Conservation (phyloP, 1,140 invertebrate genomes). For the Branchinecta lindahli region DNA sequence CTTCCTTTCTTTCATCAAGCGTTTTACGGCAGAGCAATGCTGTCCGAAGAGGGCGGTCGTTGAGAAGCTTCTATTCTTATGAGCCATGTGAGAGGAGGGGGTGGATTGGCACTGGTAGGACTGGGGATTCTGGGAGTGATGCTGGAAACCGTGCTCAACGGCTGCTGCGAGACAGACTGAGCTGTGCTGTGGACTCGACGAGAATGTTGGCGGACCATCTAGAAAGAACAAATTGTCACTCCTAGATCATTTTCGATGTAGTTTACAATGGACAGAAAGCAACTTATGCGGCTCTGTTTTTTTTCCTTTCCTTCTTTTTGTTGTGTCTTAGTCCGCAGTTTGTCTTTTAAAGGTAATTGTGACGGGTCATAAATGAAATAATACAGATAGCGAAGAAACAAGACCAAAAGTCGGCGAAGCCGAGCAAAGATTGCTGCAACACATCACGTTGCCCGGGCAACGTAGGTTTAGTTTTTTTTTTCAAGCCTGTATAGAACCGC, state of each 20-base stretch:
- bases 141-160: not conserved
- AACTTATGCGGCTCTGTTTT: not conserved
- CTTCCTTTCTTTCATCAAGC: slow-evolving; percentile 25
- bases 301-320: slow-evolving; percentile 8
- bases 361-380: too few species aligned
- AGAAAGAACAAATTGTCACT: not conserved
- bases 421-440: too few species aligned
- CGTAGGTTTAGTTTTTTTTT: too few species aligned
- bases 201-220: not conserved
- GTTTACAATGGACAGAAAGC: not conserved
- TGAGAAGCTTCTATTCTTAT: slow-evolving; percentile 22
- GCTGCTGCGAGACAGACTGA: not conserved
- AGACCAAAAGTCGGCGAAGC: too few species aligned
- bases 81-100: not conserved
- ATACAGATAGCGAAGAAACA: too few species aligned
- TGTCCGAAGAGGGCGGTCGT: slow-evolving; percentile 26
- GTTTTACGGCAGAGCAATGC: slow-evolving; percentile 22
- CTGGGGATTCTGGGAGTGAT: not conserved
- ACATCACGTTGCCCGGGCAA: too few species aligned
- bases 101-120: slow-evolving; percentile 2
- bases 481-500: too few species aligned
- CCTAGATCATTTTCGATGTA: not conserved
- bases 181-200: slow-evolving; percentile 14
- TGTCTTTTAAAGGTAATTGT: too few species aligned
- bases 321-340: not conserved